Evolutionary conservation across 2,797 vertebrate genomes (phyloP).

Genomic region (Brotula barbata): DNA sequence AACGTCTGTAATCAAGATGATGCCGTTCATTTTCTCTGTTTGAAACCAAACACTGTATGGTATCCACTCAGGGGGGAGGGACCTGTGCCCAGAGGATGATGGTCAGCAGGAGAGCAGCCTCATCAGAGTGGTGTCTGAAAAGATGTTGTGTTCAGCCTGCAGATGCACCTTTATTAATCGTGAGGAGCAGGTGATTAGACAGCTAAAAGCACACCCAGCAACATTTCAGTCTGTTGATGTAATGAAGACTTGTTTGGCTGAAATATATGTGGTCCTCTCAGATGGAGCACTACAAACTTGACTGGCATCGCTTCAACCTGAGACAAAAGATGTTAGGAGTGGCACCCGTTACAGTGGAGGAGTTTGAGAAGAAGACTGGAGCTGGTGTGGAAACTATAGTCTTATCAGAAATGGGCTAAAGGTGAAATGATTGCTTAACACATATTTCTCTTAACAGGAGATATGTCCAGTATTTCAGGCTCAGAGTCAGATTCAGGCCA

Average conservation of each 20-base stretch:
- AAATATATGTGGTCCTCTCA: conserved; percentile 45
- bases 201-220: neutral
- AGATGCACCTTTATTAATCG: conserved; percentile 82
- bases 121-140: conserved; percentile 76
- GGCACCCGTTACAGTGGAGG: conserved; percentile 75
- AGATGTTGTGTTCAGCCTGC: conserved; percentile 87
- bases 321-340: conserved; percentile 83
- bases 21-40: neutral
- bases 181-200: conserved; percentile 84
- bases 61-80: conserved; percentile 30
- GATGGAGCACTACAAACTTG: conserved; percentile 94
- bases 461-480: conserved; percentile 95
- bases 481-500: conserved; percentile 82
- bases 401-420: too few relatives aligned
- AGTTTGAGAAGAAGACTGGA: conserved; percentile 88
- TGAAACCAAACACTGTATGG: neutral
- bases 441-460: conserved; percentile 74
- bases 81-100: conserved; percentile 39
- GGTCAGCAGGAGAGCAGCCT: conserved; percentile 31
- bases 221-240: neutral
- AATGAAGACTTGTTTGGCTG: neutral
- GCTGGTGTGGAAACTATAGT: conserved; percentile 69
- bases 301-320: conserved; percentile 97
- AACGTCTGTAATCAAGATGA: neutral
- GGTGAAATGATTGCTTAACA: neutral